Base-by-base conservation (phyloP, 2,113 vertebrate species). In the Cyanoramphus novaezelandiae region DNA sequence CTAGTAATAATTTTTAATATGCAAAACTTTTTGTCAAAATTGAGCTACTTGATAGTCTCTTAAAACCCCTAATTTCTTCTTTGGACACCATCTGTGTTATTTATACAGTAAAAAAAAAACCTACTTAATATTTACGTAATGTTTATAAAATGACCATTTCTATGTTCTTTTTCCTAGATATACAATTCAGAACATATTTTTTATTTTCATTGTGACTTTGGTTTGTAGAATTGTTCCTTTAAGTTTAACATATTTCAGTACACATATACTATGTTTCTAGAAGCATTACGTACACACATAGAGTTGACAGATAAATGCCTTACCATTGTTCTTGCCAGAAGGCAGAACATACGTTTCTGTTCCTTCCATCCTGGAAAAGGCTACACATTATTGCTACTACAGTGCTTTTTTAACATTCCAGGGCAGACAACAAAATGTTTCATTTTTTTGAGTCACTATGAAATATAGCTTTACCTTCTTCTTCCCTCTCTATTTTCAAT, bases 381-480 rank as follows among this genome's bases (percentile, higher is more conserved):
- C 31, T 87, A 44, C 19, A 50, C 57, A n/a, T 64, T 93, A 87
- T 74, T 93, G 87, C 93, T 81, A 95, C 72, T 85, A 79, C 59
- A 67, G n/a, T 84, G 77, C 28, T 95, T 95, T 87, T 92, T 87
- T 80, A 95, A 87, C 65, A 94, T 95, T 86, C 33, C 25, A 86
- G 67, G 11, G 67, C 49, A 93, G 59, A 88, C 49, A 95, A 94
- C 50, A 92, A 92, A 86, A 92, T 85, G 35, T 31, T 72, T 63
- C 8, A 24, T 81, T 50, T 41, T 57, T 75, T 62, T 65, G 6
- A 74, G 62, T 62, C 13, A 39, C 33, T 44, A 10, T 71, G n/a
- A 86, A 78, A 86, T n/a, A 84, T 14, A 91, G 82, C 8, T 17
- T 82, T 16, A 82, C 28, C 19, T 37, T 50, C 28, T 87, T 83